Conservation (phyloP, 2,113 vertebrate genomes). For the Malaclemys terrapin region DNA sequence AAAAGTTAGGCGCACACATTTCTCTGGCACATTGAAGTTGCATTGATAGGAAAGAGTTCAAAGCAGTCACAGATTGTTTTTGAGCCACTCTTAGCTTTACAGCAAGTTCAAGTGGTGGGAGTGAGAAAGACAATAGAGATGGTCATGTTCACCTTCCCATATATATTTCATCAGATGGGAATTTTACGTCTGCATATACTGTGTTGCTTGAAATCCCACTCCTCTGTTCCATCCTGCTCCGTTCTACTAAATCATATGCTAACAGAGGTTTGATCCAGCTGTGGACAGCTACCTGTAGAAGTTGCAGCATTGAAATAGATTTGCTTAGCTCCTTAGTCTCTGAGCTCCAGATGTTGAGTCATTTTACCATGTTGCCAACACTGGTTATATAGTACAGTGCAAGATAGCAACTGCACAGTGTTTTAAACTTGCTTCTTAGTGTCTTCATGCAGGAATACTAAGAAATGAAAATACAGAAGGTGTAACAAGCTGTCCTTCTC, state of each 20-base stretch:
- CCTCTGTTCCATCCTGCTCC: not conserved
- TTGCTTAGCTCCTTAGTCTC: not conserved
- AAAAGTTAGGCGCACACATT: not conserved
- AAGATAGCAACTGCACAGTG: not conserved
- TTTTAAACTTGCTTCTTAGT: not conserved
- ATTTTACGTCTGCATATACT: not conserved
- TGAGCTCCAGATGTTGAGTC: too few species aligned
- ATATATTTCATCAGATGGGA: not conserved
- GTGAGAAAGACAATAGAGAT: not conserved
- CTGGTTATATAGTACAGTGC: too few species aligned
- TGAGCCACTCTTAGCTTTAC: not conserved
- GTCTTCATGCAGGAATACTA: not conserved
- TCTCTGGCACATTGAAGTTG: not conserved
- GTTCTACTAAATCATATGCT: not conserved
- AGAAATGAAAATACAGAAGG: not conserved
- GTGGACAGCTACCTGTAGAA: not conserved
- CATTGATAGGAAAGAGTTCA: not conserved
- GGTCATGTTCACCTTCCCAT: not conserved
- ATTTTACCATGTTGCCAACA: too few species aligned
- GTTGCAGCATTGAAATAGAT: not conserved
- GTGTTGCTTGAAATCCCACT: not conserved
- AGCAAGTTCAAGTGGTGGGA: not conserved
- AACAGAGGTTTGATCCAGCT: not conserved
- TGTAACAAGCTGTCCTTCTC: too few species aligned
- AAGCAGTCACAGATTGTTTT: not conserved